Evolutionary conservation across 2,888 invertebrate genomes (phyloP), one percentile per base, ranked within the genome.

Genomic region (Cyclophora punctaria): DNA sequence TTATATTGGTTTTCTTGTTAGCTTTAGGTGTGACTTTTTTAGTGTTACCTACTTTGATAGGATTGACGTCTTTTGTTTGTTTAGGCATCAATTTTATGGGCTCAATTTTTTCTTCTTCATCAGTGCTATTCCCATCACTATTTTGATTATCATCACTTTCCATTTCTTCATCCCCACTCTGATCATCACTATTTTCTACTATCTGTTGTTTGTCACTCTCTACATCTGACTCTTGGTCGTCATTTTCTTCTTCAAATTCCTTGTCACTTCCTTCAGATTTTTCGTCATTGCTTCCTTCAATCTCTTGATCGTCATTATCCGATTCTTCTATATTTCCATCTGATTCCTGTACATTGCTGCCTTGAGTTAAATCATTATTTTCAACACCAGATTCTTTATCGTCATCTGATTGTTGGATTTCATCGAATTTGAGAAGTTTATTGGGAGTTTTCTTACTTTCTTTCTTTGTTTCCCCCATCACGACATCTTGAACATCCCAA

Each of bases 401-500:
- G 40, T 51, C 58, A 56, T 54, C 51, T 1, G 20, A 20, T 20
- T 20, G 20, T 20, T 20, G 20, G 20, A 20, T 20, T 1, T 20
- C 20, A 20, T 20, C 20, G 20, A 20, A 20, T 20, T 20, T 20
- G 20, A 20, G 20, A 20, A 20, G 20, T 20, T 20, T 20, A 20
- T 20, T 20, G 20, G 20, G 20, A 20, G 20, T 20, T 20, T 20
- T 20, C 20, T 20, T 20, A 20, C 20, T 20, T 20, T 20, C 20
- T 20, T 20, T 20, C 20, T 20, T 20, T 20, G 20, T 20, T 20
- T 20, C 20, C 20, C 20, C 20, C 20, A 20, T 20, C 20, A 20
- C 48, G 35, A 55, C 57, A 54, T 76, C 71, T 62, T 80, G 78
- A 37, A 83, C 78, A 59, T 74, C 64, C 80, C 80, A 80, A 56